Evolutionary conservation across 2,797 vertebrate species (phyloP), one percentile per base, ranked within the genome.

Genomic region (Crenichthys baileyi): DNA sequence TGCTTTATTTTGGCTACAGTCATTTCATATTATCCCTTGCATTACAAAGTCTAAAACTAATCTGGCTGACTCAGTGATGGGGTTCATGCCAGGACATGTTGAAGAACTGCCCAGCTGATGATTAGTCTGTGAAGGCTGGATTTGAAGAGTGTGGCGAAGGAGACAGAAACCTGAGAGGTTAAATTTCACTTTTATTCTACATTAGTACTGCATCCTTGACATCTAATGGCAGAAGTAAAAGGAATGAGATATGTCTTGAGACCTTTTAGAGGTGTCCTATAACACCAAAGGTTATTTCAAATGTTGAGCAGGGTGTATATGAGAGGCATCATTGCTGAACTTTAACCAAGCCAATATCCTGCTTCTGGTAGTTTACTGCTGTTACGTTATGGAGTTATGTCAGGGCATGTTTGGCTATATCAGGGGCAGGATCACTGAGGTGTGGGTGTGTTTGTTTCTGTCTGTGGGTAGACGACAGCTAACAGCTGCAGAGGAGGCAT

Each of bases 81-180:
- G 76, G 80, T 68, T 79, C 89, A 82, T 86, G 92, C 39, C 86
- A 72, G 76, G 86, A 46, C 92, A 85, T 89, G 90, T 78, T 29
- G 53, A 75, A 75, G 70, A 79, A 29, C 46, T 48, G 60, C 39
- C 74, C 84, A 77, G 61, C 73, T 8, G 56, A 56, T 77, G 11
- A 79, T 79, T 70, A 70, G 67, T 74, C 61, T 58, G 50, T 73
- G 75, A 82, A 11, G 50, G 41, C 72, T 75, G 76, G 18, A 79
- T 68, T 58, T 78, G 41, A 70, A 78, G 79, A 73, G 75, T 77
- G 73, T 26, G 85, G 56, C 7, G 71, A 82, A n/a, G 7, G 31
- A 65, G 51, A 76, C 72, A 58, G 20, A 89, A 87, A 70, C 39
- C 70, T 67, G 20, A 51, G 61, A 65, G 50, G 63, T 87, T 79